phyloP scores from a whole-genome alignment of 1,140 invertebrate genomes.

The Drosophila tsacasi region DNA sequence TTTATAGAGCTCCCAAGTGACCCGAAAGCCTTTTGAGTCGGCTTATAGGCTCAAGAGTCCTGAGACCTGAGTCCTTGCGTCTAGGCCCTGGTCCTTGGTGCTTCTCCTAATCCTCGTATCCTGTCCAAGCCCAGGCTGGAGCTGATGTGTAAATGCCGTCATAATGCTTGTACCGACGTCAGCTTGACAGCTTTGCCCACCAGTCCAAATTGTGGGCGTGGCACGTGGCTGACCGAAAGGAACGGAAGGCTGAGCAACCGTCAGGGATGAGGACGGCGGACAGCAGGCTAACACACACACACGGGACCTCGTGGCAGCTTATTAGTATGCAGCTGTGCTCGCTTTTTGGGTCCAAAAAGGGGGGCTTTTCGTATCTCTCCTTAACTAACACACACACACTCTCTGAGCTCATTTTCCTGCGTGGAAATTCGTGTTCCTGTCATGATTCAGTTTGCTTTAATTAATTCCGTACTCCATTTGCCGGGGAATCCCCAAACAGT shows the following conservation, averaged over 20 bases:
- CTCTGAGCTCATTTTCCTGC: slow-evolving; percentile 7
- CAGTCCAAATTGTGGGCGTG: slow-evolving; percentile 30
- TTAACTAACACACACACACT: background rate
- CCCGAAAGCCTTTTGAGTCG: slow-evolving; percentile 53
- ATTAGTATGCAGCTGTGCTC: slow-evolving; percentile 60
- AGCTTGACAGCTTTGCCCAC: slow-evolving; percentile 57
- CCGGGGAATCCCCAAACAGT: slow-evolving; percentile 27
- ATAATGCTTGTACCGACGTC: slow-evolving; percentile 78
- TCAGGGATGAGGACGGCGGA: slow-evolving; percentile 1
- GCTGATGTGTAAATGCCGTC: slow-evolving; percentile 77
- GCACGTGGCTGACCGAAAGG: slow-evolving; percentile 37
- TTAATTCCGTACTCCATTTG: slow-evolving; percentile 60
- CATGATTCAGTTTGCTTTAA: slow-evolving; percentile 73
- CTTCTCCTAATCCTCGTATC: slow-evolving; percentile 57
- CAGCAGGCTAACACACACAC: background rate
- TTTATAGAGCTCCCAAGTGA: slow-evolving; percentile 1
- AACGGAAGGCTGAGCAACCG: slow-evolving; percentile 5
- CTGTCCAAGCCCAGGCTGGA: slow-evolving; percentile 23
- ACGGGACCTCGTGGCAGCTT: slow-evolving; percentile 32
- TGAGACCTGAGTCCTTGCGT: slow-evolving; percentile 12
- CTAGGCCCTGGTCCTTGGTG: slow-evolving; percentile 8
- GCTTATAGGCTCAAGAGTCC: slow-evolving; percentile 67
- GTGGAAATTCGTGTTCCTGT: slow-evolving; percentile 59
- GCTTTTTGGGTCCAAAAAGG: slow-evolving; percentile 21
- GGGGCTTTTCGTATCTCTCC: slow-evolving; percentile 15